Percentiles rank a stretch among this genome's conserved stretches.
phyloP scores from a whole-genome alignment of 2,797 vertebrate species.

The Acridotheres tristis region DNA sequence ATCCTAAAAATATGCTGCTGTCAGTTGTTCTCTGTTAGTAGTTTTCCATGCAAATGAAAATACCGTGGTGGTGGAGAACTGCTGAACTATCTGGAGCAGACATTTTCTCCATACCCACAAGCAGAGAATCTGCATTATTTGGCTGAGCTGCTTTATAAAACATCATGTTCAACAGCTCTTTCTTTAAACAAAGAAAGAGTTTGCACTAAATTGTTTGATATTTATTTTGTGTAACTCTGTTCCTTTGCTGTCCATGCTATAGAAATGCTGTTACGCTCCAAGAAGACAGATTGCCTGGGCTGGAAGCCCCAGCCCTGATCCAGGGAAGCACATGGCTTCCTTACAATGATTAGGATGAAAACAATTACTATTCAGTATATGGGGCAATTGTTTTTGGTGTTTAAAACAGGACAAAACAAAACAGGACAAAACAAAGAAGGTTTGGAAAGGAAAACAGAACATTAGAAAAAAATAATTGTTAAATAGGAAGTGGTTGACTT shows the following conservation, averaged over 20 bases:
- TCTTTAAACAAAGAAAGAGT: neutral
- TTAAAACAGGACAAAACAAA: slow-evolving; percentile 37
- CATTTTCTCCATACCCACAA: neutral
- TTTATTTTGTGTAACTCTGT: neutral
- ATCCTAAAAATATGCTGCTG: neutral
- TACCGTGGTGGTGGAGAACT: neutral
- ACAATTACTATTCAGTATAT: slow-evolving; percentile 47
- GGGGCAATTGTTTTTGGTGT: slow-evolving; percentile 40
- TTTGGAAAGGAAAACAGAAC: slow-evolving; percentile 39
- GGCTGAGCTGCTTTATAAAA: neutral
- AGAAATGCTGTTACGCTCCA: neutral
- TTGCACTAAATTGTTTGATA: neutral
- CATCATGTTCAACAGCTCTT: neutral
- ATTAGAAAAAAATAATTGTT: neutral
- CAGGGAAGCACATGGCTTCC: slow-evolving; percentile 62
- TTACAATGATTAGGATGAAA: neutral
- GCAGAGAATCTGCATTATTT: neutral
- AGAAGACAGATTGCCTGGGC: slow-evolving; percentile 30
- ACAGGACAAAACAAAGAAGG: neutral
- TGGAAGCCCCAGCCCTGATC: slow-evolving; percentile 25
- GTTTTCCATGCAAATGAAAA: neutral
- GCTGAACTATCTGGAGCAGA: neutral
- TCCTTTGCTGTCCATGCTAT: neutral
- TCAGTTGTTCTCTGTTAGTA: neutral
- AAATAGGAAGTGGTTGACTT: slow-evolving; percentile 55